Base-by-base conservation (phyloP, 2,797 vertebrate genomes). In the Cephalopachus bancanus region DNA sequence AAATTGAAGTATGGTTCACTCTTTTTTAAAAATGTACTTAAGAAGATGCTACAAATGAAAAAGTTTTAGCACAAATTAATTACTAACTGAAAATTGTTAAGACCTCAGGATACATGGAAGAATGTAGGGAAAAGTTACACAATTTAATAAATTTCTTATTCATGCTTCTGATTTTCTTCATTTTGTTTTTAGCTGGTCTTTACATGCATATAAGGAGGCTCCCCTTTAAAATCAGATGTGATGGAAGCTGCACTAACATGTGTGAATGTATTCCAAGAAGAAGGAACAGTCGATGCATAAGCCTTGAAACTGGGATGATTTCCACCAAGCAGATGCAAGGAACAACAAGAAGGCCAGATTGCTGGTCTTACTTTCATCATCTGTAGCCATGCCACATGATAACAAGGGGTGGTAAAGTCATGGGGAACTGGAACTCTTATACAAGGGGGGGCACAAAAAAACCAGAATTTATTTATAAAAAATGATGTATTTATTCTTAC, bases 81-180 rank as follows among this genome's bases (percentile, higher is more conserved):
- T 62, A 59, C 14, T 90, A 53, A 33, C 53, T 44, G 33, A 91
- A 96, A 95, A 90, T 69, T 67, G 51, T 67, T 62, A 78, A 8
- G 7, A 44, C 67, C 53, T 65, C 64, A 75, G 0, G 28, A n/a
- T 79, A 62, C 51, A 19, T 62, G 88, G 15, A 86, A 85, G 79
- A 51, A 78, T 22, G 11, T 59, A 85, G 49, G 69, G 20, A 64
- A 93, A 72, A n/a, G 5, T 1, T 7, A 4, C 22, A 15, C 51
- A 17, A 15, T 19, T 91, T 89, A 49, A 33, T 55, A 67, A 57
- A 91, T 71, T 75, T 26, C 2, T 33, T 24, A 44, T 72, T 94
- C 14, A 20, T 57, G 62, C 51, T 88, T 72, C 76, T 65, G 93
- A n/a, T 30, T 60, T 22, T 64, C 76, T 92, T 85, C 51, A 49